phyloP scores from a whole-genome alignment of 2,888 invertebrate genomes.

The Andrena chrysosceles region DNA sequence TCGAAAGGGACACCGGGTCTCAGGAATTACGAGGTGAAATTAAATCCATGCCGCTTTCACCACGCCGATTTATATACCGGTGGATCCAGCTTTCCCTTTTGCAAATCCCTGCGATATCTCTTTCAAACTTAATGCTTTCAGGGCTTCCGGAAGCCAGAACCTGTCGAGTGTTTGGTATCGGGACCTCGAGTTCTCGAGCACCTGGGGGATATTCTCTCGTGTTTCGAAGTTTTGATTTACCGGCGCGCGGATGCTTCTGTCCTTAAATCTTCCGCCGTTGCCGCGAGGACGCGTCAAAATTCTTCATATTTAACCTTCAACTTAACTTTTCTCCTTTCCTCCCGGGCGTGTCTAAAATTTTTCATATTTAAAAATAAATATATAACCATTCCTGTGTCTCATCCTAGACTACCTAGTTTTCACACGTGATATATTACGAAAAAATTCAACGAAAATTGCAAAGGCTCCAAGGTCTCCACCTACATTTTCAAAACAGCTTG shows the following conservation, averaged over 20 bases:
- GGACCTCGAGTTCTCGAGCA: not conserved
- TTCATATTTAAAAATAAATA: no score
- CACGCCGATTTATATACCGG: slow-evolving; percentile 44
- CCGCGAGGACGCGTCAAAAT: not conserved
- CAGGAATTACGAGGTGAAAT: slow-evolving; percentile 59
- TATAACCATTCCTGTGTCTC: no score
- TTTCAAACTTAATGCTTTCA: slow-evolving; percentile 40
- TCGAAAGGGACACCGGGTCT: slow-evolving; percentile 26
- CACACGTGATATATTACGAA: no score
- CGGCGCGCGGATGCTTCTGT: not conserved
- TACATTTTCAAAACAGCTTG: not conserved
- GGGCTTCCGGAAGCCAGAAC: slow-evolving; percentile 11
- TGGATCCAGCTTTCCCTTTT: slow-evolving; percentile 42
- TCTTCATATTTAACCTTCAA: not conserved
- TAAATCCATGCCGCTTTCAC: slow-evolving; percentile 53
- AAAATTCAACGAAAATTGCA: no score
- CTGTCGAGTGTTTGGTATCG: slow-evolving; percentile 31
- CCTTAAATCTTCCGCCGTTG: not conserved
- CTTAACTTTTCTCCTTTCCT: not conserved
- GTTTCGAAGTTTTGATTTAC: slow-evolving; percentile 28
- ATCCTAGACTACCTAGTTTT: no score
- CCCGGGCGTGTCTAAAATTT: no score
- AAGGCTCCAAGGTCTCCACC: not conserved
- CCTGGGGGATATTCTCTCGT: slow-evolving; percentile 4
- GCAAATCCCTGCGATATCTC: slow-evolving; percentile 55